These are phyloP conservation scores for Onchidella celtica DNA, from an alignment of 2,888 invertebrate genomes.

Conservation along the genomic window DNA sequence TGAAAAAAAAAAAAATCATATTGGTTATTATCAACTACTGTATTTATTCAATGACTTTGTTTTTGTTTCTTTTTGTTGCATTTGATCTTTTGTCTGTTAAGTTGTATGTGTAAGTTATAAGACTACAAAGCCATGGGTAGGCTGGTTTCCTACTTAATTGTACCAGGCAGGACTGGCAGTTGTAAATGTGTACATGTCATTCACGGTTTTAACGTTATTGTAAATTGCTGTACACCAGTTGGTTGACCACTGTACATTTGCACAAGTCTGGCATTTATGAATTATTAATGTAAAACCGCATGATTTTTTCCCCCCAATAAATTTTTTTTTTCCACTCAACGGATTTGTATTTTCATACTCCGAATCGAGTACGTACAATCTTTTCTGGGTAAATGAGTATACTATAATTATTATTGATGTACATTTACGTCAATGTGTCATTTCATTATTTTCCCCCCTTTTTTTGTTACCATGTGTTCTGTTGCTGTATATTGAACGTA, in stretches of 20 bases:
- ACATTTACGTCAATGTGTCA: not conserved
- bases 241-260: not conserved
- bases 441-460: not conserved
- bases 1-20: too few relatives aligned
- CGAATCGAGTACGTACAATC: not conserved
- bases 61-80: too few relatives aligned
- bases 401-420: too few relatives aligned
- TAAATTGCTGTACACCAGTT: not conserved
- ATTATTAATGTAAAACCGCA: too few relatives aligned
- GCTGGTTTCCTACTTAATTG: constrained; percentile 13
- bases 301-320: too few relatives aligned
- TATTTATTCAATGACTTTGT: too few relatives aligned
- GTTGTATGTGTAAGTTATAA: too few relatives aligned
- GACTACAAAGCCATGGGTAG: not conserved
- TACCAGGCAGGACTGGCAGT: not conserved
- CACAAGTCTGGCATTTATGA: not conserved
- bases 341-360: not conserved
- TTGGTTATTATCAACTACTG: too few relatives aligned
- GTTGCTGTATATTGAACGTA: not conserved
- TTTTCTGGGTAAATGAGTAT: not conserved
- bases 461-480: constrained; percentile 12
- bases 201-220: not conserved
- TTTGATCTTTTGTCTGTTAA: too few relatives aligned
- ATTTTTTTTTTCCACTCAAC: not conserved
- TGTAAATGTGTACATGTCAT: not conserved